Percentiles rank a stretch among this genome's conserved stretches.
phyloP scores from a whole-genome alignment of 2,888 invertebrate species.

The Ichneumon xanthorius region DNA sequence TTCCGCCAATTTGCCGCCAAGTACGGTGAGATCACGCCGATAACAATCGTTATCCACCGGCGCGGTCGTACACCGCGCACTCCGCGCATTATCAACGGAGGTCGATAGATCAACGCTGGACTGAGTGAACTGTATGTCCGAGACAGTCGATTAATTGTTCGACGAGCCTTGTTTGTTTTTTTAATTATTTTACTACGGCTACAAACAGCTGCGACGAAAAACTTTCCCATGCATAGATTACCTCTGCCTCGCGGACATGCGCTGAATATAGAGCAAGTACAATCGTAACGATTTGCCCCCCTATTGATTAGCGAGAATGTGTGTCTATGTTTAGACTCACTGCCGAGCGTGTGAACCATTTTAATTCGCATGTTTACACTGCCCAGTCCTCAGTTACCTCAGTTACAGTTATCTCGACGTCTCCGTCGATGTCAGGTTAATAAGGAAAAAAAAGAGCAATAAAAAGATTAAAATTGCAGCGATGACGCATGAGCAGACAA shows the following conservation, averaged over 20 bases:
- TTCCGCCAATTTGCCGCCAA: conserved; percentile 75
- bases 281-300: background rate
- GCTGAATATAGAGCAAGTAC: background rate
- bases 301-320: background rate
- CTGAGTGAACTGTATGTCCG: conserved; percentile 25
- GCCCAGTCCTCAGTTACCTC: conserved; percentile 51
- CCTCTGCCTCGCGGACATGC: background rate
- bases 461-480: background rate
- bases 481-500: conserved; percentile 30
- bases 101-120: conserved; percentile 43
- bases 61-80: conserved; percentile 33
- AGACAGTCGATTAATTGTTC: conserved; percentile 50
- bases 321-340: background rate
- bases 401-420: conserved; percentile 45
- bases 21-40: conserved; percentile 71
- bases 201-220: background rate
- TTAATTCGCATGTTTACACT: conserved; percentile 59
- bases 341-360: conserved; percentile 64
- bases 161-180: conserved; percentile 39
- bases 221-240: background rate
- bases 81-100: conserved; percentile 37
- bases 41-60: conserved; percentile 67
- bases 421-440: conserved; percentile 32
- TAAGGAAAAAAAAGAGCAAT: conserved; percentile 33
- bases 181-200: conserved; percentile 20